A percentile compares a stretch with the other conserved stretches of the same genome.
Evolutionary conservation across 2,888 invertebrate genomes (phyloP).

Genomic region (Yponomeuta malinellus): DNA sequence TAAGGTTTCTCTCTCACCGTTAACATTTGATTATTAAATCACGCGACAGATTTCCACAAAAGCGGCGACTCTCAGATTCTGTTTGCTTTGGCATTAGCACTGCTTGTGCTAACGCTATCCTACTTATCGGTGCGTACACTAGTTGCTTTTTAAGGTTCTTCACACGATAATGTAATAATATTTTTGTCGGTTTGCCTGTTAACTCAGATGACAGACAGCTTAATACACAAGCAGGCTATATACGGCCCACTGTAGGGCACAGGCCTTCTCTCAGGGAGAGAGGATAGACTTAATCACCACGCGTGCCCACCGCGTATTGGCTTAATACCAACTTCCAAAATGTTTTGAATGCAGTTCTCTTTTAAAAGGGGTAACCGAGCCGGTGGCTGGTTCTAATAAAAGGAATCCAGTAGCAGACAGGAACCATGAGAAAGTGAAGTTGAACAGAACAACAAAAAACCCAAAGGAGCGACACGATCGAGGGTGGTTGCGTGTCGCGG

Average conservation of each 20-base stretch:
- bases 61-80: conserved; percentile 41
- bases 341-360: not conserved
- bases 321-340: not conserved
- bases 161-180: conserved; percentile 47
- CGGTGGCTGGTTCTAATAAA: conserved; percentile 13
- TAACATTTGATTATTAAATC: conserved; percentile 70
- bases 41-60: conserved; percentile 52
- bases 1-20: conserved; percentile 42
- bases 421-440: conserved; percentile 61
- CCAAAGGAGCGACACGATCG: conserved; percentile 24
- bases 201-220: conserved; percentile 28
- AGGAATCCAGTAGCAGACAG: conserved; percentile 63
- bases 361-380: not conserved
- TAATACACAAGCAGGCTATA: not conserved
- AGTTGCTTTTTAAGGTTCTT: conserved; percentile 58
- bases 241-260: too few relatives aligned
- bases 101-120: conserved; percentile 57
- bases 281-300: too few relatives aligned
- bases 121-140: conserved; percentile 51
- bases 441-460: conserved; percentile 40
- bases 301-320: too few relatives aligned
- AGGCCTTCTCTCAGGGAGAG: too few relatives aligned
- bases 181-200: conserved; percentile 32
- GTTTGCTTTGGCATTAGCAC: conserved; percentile 56
- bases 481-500: conserved; percentile 62